A percentile compares a stretch with the other conserved stretches of the same genome.
These are phyloP conservation scores for Osedax fenrisi DNA, from an alignment of 2,888 invertebrate genomes.

Conservation along the genomic window DNA sequence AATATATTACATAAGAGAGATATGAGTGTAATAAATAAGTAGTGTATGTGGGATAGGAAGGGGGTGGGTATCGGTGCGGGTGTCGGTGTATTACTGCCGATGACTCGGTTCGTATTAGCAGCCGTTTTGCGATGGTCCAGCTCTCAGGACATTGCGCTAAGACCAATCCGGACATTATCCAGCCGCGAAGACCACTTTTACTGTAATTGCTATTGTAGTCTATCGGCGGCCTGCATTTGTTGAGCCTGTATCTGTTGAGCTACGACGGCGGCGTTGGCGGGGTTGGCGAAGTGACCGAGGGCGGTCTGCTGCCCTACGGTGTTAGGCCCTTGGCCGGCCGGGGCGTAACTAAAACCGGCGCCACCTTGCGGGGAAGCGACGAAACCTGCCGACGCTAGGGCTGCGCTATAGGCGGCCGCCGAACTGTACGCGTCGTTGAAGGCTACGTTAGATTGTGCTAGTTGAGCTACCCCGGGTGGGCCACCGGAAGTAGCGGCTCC, in stretches of 20 bases:
- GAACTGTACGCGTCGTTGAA: background rate
- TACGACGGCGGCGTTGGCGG: background rate
- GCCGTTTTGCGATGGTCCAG: background rate
- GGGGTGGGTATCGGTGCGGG: background rate
- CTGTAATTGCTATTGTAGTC: background rate
- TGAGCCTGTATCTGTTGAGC: constrained; percentile 9
- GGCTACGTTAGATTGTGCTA: background rate
- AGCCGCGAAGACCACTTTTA: too few relatives aligned
- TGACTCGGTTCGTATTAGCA: background rate
- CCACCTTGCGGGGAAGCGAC: background rate
- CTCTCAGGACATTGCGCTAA: background rate
- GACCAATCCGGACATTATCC: background rate
- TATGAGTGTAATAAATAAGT: too few relatives aligned
- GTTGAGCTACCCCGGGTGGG: background rate
- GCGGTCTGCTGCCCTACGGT: background rate
- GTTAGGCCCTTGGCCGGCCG: background rate
- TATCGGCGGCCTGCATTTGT: background rate
- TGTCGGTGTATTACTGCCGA: background rate
- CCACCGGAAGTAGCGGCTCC: background rate
- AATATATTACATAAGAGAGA: too few relatives aligned
- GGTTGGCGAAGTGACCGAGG: background rate
- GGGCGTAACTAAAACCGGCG: background rate
- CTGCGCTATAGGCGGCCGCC: background rate
- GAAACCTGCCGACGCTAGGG: constrained; percentile 2
- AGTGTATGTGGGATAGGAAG: too few relatives aligned